Percentiles rank a stretch among this genome's conserved stretches.
Evolutionary conservation across 2,797 vertebrate genomes (phyloP).

Genomic region (Xenopus petersii): DNA sequence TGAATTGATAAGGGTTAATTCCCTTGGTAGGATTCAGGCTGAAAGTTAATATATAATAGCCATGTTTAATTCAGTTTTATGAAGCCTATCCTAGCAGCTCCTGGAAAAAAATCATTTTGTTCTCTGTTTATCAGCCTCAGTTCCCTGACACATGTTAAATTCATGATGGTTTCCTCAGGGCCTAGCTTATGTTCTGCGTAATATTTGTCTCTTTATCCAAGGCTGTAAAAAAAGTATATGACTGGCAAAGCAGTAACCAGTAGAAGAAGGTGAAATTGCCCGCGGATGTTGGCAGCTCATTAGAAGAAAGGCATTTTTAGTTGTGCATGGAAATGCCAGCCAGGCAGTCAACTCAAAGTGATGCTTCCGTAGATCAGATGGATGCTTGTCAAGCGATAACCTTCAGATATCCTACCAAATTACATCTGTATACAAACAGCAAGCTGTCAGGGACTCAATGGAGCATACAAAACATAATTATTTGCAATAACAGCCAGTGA

Average conservation of each 20-base stretch:
- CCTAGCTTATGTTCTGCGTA: conserved; percentile 10
- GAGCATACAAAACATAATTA: background rate
- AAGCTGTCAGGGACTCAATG: background rate
- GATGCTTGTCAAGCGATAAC: background rate
- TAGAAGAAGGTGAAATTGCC: background rate
- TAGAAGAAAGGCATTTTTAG: conserved; percentile 6
- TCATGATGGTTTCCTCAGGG: conserved; percentile 43
- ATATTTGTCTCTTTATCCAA: conserved; percentile 5
- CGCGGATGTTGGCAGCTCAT: conserved; percentile 2
- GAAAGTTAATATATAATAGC: background rate
- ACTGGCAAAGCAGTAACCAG: conserved; percentile 33
- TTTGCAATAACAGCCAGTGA: background rate
- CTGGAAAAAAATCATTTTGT: background rate
- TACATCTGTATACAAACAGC: background rate
- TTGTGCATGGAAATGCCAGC: background rate
- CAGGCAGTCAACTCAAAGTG: background rate
- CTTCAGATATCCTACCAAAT: background rate
- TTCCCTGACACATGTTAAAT: conserved; percentile 40
- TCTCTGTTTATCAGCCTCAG: conserved; percentile 3
- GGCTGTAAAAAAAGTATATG: background rate
- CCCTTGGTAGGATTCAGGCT: background rate
- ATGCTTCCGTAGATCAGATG: background rate
- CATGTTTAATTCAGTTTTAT: no score
- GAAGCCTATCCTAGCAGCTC: background rate
- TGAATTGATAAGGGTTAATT: background rate